These are phyloP conservation scores for Cichladusa arquata DNA, from an alignment of 2,113 vertebrate species.

Conservation along the genomic window DNA sequence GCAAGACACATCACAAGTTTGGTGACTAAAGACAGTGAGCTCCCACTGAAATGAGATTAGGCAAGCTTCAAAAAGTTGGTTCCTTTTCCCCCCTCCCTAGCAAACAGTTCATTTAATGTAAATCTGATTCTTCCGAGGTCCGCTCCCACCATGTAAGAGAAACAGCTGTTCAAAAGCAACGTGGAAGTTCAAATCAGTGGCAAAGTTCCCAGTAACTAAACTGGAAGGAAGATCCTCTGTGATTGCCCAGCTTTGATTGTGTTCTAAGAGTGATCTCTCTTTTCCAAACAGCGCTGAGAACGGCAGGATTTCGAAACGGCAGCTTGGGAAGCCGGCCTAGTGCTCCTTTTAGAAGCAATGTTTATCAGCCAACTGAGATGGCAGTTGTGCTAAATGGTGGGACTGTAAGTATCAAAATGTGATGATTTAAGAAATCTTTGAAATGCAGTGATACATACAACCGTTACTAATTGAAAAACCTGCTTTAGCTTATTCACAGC, in stretches of 20 bases:
- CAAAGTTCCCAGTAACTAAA: background rate
- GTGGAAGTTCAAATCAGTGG: background rate
- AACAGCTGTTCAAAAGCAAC: background rate
- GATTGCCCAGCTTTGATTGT: background rate
- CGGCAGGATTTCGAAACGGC: slow-evolving; percentile 87
- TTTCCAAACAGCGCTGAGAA: slow-evolving; percentile 79
- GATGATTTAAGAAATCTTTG: slow-evolving; percentile 25
- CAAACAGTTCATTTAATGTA: background rate
- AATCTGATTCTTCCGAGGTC: background rate
- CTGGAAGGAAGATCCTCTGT: background rate
- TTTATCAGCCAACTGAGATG: slow-evolving; percentile 99
- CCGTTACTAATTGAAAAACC: background rate
- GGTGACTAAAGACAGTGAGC: background rate
- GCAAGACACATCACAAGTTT: background rate
- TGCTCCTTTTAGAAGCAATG: slow-evolving; percentile 95
- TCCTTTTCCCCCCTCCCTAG: background rate
- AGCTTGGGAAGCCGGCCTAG: slow-evolving; percentile 86
- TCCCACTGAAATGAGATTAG: background rate
- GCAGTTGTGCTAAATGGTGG: slow-evolving; percentile 97
- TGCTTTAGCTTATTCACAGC: background rate
- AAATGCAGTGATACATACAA: background rate
- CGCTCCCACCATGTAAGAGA: fast-evolving
- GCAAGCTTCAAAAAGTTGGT: background rate
- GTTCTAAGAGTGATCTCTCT: slow-evolving; percentile 11
- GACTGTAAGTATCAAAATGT: slow-evolving; percentile 88